A percentile compares a stretch with the other conserved stretches of the same genome.
Evolutionary conservation across 2,888 invertebrate species (phyloP).

Genomic region (Philaethria dido): DNA sequence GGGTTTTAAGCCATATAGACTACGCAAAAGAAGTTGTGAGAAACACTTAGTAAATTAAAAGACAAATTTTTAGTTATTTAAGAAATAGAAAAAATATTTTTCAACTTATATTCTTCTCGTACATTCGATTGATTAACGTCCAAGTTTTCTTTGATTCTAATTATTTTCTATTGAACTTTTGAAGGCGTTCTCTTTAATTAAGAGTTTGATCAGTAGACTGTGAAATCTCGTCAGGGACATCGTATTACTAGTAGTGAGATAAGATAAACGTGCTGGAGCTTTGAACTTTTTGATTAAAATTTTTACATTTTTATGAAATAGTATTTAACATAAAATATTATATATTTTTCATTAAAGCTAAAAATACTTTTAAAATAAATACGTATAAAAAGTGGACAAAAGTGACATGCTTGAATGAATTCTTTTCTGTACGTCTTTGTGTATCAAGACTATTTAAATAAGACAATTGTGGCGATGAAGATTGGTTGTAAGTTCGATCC

Average conservation of each 20-base stretch:
- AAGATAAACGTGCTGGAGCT: slow-evolving; percentile 38
- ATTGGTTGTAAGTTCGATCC: no score
- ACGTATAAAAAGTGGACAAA: no score
- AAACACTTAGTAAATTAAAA: no score
- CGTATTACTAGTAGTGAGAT: slow-evolving; percentile 37
- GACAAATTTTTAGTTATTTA: no score
- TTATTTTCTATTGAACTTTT: slow-evolving; percentile 40
- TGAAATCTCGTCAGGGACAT: slow-evolving; percentile 39
- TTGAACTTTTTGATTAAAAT: slow-evolving; percentile 46
- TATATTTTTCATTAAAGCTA: neutral
- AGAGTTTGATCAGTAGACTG: slow-evolving; percentile 43
- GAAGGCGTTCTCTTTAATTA: slow-evolving; percentile 45
- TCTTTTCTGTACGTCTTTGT: no score
- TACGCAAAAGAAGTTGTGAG: no score
- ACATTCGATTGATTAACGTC: slow-evolving; percentile 24
- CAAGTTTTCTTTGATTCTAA: slow-evolving; percentile 44
- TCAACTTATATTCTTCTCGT: slow-evolving; percentile 8
- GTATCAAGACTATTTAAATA: no score
- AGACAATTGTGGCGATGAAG: no score
- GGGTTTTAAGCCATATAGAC: no score
- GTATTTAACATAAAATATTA: neutral
- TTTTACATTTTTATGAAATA: slow-evolving; percentile 42
- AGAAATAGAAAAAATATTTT: slow-evolving; percentile 10
- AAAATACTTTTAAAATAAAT: no score
- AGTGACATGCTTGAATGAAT: no score